Evolutionary conservation across 2,113 vertebrate genomes (phyloP), one percentile per base, ranked within the genome.

Genomic region (Alligator mississippiensis): DNA sequence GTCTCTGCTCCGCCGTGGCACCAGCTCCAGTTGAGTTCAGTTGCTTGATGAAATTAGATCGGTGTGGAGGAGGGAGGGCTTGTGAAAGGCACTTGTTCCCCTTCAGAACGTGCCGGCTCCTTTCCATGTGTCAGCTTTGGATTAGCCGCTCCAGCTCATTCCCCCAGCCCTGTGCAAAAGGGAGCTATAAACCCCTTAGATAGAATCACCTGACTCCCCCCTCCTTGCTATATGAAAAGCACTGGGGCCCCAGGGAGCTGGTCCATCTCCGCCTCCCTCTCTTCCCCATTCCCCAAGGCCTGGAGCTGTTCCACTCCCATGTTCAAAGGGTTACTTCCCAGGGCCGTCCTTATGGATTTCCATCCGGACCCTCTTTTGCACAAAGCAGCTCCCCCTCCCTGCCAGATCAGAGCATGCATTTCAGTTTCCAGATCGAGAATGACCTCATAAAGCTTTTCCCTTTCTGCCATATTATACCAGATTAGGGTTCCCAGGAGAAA

Each of bases 401-500:
- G 11, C 22, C n/a, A 18, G 61, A 16, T 18, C 63, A n/a, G 27
- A 66, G 28, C 13, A 1, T 17, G 63, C 34, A 47, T 38, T 74
- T 47, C 70, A 47, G 34, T 74, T 74, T 38, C 70, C 70, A 74
- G 34, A 47, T 38, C 24, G 68, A 74, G 70, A 59, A 34, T 3
- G 9, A 13, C 18, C 27, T 34, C 59, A 11, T 17, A 54, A 19
- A 25, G 8, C 14, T 30, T 60, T 79, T 38, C 18, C 59, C 64
- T 60, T 85, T 55, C 77, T 7, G 2, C 21, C 7, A 58, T 22
- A 21, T 27, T 19, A 4, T 24, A 68, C 59, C 11, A 25, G 60
- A 84, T n/a, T 77, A 1, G 0, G 0, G 0, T 4, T 55, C 72
- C 87, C 0, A 0, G 27, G 30, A 60, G 85, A 4, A 38, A 79